Conservation (phyloP, 1,140 invertebrate genomes). For the Cataglyphis hispanica region DNA sequence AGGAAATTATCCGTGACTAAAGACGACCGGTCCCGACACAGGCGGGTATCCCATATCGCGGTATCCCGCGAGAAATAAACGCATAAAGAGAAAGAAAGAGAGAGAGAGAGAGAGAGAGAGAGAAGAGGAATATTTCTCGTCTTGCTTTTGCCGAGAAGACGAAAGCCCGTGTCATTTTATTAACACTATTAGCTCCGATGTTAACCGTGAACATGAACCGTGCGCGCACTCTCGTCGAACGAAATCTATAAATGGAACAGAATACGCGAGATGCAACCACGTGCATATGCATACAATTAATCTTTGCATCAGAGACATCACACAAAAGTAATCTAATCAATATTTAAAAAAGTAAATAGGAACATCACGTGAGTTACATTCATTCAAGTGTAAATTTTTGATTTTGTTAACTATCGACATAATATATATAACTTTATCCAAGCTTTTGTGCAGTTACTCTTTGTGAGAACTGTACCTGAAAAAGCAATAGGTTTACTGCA, state of each 20-base stretch:
- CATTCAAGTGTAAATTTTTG: neutral
- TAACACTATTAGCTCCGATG: conserved; percentile 56
- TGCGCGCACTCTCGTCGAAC: neutral
- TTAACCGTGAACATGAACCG: conserved; percentile 33
- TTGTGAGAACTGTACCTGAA: conserved; percentile 41
- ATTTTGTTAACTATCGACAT: neutral
- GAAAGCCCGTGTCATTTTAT: conserved; percentile 49
- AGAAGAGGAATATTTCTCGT: neutral
- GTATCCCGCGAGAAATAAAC: conserved; percentile 46
- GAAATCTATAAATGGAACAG: conserved; percentile 37
- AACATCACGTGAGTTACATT: neutral
- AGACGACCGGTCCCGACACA: conserved; percentile 42
- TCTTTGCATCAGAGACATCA: neutral
- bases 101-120: neutral
- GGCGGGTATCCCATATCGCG: conserved; percentile 19
- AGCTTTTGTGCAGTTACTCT: conserved; percentile 17
- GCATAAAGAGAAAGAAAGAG: neutral
- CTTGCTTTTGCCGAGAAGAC: conserved; percentile 19
- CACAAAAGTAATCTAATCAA: neutral
- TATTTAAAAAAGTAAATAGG: neutral
- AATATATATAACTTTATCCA: neutral
- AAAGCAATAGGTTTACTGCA: neutral
- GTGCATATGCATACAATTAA: neutral
- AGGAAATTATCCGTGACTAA: conserved; percentile 69
- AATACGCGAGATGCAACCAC: neutral